A percentile compares a stretch with the other conserved stretches of the same genome.
Conservation (phyloP, 23 tunicate genomes). For the Clavelina lepadiformis region DNA sequence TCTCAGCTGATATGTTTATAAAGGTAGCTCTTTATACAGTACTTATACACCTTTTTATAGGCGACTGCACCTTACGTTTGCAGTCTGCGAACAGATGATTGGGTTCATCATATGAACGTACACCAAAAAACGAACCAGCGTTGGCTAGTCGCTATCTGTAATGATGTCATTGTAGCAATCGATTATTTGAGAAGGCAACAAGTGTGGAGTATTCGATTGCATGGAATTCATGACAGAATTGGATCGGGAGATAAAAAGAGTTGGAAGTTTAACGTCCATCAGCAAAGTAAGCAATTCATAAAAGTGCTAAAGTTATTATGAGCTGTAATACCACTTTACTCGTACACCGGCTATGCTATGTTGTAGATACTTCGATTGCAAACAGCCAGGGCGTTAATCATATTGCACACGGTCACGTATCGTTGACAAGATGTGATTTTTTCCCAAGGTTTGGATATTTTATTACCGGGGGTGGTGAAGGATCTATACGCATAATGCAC, state of each 20-base stretch:
- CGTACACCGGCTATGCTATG: no score
- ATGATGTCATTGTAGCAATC: constrained; percentile 48
- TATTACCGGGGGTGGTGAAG: constrained; percentile 77
- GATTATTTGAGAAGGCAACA: constrained; percentile 55
- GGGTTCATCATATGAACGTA: constrained; percentile 44
- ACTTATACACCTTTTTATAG: constrained; percentile 8
- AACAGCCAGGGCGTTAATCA: neutral
- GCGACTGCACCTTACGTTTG: constrained; percentile 54
- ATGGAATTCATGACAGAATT: no score
- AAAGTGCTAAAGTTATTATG: no score
- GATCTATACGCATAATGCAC: constrained; percentile 57
- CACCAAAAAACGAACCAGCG: constrained; percentile 8
- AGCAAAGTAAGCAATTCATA: no score
- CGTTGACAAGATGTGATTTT: constrained; percentile 49
- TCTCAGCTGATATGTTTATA: neutral
- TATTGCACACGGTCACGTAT: constrained; percentile 53
- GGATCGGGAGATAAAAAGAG: no score
- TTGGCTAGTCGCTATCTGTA: constrained; percentile 41
- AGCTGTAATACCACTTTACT: no score
- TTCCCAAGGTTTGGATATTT: constrained; percentile 54
- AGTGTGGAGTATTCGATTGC: constrained; percentile 47
- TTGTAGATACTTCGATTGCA: no score
- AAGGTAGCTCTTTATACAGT: neutral
- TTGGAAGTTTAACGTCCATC: no score
- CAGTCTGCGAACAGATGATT: constrained; percentile 43